Percentiles rank a stretch among this genome's conserved stretches.
Evolutionary conservation across 1,140 invertebrate species (phyloP).

Genomic region (Stratiolaelaps scimitus): DNA sequence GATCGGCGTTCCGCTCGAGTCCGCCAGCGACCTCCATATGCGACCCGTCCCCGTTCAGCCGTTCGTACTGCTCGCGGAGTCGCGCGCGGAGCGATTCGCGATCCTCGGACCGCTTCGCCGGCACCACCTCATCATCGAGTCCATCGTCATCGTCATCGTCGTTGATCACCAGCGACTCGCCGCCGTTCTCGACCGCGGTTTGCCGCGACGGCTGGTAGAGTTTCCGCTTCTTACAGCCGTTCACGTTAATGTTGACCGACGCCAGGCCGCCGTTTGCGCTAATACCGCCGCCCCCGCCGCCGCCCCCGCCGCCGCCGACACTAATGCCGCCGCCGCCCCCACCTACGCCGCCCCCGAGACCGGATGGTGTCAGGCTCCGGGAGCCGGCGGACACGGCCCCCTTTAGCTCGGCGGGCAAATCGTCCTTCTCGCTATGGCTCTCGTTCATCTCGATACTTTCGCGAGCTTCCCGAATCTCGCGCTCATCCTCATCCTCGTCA

Average conservation of each 20-base stretch:
- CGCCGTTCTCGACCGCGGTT: constrained; percentile 33
- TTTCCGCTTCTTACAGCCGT: constrained; percentile 88
- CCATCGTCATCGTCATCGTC: constrained; percentile 33
- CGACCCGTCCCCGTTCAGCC: constrained; percentile 5
- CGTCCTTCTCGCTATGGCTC: constrained; percentile 5
- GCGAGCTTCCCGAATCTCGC: constrained; percentile 45
- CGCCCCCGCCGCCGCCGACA: constrained; percentile 10
- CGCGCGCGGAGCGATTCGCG: constrained; percentile 45
- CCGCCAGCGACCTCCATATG: constrained; percentile 8
- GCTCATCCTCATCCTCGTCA: constrained; percentile 50
- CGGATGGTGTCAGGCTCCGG: constrained; percentile 32
- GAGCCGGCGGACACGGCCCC: constrained; percentile 25
- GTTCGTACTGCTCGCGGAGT: constrained; percentile 26
- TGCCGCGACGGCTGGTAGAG: constrained; percentile 88
- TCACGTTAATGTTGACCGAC: constrained; percentile 41
- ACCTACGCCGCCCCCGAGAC: constrained; percentile 43
- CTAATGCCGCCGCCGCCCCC: not conserved
- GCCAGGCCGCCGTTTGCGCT: not conserved
- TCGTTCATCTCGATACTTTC: too few species aligned
- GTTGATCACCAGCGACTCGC: constrained; percentile 32
- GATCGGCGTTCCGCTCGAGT: constrained; percentile 47
- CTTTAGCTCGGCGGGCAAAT: constrained; percentile 25
- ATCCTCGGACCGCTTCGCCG: constrained; percentile 31
- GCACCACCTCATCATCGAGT: constrained; percentile 32
- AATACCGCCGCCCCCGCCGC: not conserved